Base-by-base conservation (phyloP, 1,140 invertebrate genomes). In the Eumeta japonica region DNA sequence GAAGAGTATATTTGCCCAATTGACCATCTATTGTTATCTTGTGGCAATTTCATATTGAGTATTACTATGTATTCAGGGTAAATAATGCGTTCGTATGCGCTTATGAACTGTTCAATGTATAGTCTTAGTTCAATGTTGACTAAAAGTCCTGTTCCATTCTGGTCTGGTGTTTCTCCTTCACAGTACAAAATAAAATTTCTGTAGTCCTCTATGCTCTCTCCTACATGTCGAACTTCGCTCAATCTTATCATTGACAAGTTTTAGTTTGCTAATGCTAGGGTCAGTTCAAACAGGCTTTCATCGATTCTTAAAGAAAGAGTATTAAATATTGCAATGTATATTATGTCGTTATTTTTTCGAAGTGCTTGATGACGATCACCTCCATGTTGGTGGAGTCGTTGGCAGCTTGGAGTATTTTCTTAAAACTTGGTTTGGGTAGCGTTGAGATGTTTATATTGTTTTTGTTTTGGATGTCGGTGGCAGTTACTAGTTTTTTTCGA, bases 1-100 rank as follows among this genome's bases (percentile, higher is more conserved):
- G 35, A 16, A 2, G 27, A 28, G 11, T 35, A 35, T 2, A 37
- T 28, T 28, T 37, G 35, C 18, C 28, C 17, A 3, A 37, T 37
- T 14, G 35, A 19, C 24, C 35, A 37, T 16, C 3, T 7, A 28
- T 28, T 16, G 10, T 24, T 36, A 27, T n/a, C n/a, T n/a, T n/a
- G n/a, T n/a, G n/a, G n/a, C 11, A 37, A 2, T 5, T 19, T 18
- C 3, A 37, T 16, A n/a, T 37, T 29, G 2, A 35, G 11, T 10
- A 32, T 20, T 10, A 14, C 37, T 28, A 39, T 28, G n/a, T n/a
- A n/a, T n/a, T n/a, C n/a, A n/a, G n/a, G n/a, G n/a, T n/a, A n/a
- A n/a, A n/a, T n/a, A n/a, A n/a, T n/a, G 1, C 35, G 11, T 29
- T 37, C 35, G 2, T 24, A 28, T 28, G 18, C 14, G 16, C 35